Evolutionary conservation across 2,888 invertebrate species (phyloP).

Genomic region (Machimus atricapillus): DNA sequence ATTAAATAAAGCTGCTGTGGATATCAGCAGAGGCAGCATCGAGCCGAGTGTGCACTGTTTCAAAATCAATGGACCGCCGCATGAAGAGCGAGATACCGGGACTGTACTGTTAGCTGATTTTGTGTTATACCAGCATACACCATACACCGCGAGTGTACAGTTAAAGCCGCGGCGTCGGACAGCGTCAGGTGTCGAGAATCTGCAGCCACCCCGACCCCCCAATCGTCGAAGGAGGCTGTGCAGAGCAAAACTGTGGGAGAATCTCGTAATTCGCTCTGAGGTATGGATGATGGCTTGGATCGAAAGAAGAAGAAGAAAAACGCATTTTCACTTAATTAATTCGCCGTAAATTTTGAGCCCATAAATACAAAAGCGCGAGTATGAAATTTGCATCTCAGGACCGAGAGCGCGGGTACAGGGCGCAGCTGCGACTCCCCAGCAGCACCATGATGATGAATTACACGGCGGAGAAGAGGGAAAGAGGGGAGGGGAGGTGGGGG

Average conservation of each 20-base stretch:
- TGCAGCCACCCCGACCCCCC: not conserved
- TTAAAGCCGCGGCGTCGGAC: not conserved
- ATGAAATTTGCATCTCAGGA: not conserved
- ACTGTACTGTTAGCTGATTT: not conserved
- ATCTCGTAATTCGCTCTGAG: not conserved
- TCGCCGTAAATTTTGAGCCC: not conserved
- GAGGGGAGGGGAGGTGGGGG: too few species aligned
- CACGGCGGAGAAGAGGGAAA: not conserved
- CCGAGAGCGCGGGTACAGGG: not conserved
- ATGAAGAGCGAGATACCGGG: not conserved
- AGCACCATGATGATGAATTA: not conserved
- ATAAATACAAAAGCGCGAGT: not conserved
- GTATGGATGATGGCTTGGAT: not conserved
- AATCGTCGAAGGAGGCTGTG: not conserved
- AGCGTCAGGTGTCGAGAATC: not conserved
- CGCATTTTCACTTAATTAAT: not conserved
- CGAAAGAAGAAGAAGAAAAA: not conserved
- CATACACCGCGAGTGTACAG: not conserved
- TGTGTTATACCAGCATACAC: not conserved
- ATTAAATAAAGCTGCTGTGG: not conserved
- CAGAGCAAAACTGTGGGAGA: not conserved
- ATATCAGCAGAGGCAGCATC: not conserved
- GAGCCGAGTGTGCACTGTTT: not conserved
- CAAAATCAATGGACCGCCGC: not conserved
- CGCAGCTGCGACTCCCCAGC: not conserved